Evolutionary conservation across 2,888 invertebrate species (phyloP).

Genomic region (Acanthoscelides obtectus): DNA sequence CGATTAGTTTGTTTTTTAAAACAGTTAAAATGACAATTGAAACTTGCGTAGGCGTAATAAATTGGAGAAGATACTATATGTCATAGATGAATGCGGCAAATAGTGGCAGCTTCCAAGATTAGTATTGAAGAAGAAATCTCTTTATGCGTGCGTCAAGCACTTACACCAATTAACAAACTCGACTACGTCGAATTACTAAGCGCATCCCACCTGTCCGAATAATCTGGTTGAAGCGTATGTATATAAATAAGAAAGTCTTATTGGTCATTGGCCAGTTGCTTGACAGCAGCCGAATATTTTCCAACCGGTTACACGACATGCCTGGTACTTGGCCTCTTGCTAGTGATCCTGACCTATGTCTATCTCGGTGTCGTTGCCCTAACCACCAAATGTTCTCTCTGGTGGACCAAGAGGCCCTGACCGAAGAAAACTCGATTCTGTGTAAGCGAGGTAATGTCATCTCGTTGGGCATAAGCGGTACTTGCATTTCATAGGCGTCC

Average conservation of each 20-base stretch:
- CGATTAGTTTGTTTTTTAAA: no score
- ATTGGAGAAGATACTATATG: no score
- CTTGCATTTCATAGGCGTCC: no score
- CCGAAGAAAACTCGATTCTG: neutral
- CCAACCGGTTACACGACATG: neutral
- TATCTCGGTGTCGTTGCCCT: constrained; percentile 22
- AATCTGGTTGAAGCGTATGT: neutral
- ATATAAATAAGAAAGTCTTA: neutral
- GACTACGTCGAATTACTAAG: no score
- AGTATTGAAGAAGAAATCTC: no score
- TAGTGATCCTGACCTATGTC: constrained; percentile 25
- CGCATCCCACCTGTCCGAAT: neutral
- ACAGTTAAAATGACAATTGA: no score
- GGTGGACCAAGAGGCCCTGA: neutral
- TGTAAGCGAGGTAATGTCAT: neutral
- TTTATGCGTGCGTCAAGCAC: no score
- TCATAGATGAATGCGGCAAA: no score
- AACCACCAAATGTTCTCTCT: neutral
- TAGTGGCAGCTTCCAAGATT: no score
- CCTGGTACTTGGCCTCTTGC: neutral
- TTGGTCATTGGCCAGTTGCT: neutral
- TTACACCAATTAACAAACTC: no score
- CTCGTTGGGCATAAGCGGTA: neutral
- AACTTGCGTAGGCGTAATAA: no score
- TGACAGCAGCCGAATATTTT: neutral